phyloP scores from a whole-genome alignment of 2,888 invertebrate genomes.

The Tipula lateralis region DNA sequence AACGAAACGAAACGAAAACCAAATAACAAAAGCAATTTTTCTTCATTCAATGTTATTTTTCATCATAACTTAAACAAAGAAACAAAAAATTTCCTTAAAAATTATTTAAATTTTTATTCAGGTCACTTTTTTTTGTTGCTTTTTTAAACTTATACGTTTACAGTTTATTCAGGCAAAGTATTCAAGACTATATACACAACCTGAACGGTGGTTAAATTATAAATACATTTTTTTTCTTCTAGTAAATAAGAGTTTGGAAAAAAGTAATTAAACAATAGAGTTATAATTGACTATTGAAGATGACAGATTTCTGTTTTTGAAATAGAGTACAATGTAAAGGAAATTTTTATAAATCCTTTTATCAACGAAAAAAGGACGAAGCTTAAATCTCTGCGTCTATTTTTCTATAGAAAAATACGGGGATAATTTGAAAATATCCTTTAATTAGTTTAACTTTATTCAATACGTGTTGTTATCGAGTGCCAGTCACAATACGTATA shows the following conservation, averaged over 20 bases:
- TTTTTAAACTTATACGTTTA: neutral
- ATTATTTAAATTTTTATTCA: slow-evolving; percentile 24
- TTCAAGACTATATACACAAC: neutral
- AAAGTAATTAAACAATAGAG: slow-evolving; percentile 24
- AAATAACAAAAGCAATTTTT: slow-evolving; percentile 24
- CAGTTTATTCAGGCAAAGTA: neutral
- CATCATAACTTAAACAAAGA: slow-evolving; percentile 24
- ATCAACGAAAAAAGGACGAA: neutral
- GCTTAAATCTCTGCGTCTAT: neutral
- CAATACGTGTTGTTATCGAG: neutral
- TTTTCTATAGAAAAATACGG: neutral
- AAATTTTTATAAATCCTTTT: neutral
- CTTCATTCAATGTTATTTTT: neutral
- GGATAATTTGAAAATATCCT: neutral
- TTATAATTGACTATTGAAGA: slow-evolving; percentile 19
- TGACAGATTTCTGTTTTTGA: slow-evolving; percentile 19
- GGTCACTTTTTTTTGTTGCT: neutral
- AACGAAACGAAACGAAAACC: neutral
- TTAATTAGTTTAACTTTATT: neutral
- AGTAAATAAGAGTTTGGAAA: neutral
- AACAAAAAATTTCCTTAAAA: neutral
- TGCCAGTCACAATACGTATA: too few relatives aligned
- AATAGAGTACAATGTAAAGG: neutral
- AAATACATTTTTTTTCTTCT: neutral
- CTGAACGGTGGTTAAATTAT: slow-evolving; percentile 19